Conservation (phyloP, 2,888 invertebrate species). For the Apantesis nais region DNA sequence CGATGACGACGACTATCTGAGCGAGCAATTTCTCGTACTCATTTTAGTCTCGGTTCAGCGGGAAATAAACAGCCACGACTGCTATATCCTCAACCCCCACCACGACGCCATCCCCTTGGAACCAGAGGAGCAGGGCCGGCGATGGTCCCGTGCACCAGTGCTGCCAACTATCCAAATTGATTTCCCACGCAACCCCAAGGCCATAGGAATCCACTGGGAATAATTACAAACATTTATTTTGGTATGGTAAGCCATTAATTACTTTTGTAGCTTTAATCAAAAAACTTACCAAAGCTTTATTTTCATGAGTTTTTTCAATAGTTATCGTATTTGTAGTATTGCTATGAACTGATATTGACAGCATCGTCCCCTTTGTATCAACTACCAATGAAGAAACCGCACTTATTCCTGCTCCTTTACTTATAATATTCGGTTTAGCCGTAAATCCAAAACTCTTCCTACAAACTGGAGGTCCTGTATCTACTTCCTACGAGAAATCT, state of each 20-base stretch:
- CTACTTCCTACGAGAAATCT: not conserved
- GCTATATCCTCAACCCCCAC: no score
- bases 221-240: no score
- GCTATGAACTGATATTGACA: not conserved
- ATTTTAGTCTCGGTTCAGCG: no score
- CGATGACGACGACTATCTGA: no score
- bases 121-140: no score
- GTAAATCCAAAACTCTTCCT: conserved; percentile 2
- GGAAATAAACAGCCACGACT: no score
- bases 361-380: not conserved
- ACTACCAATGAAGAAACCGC: not conserved
- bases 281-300: conserved; percentile 11
- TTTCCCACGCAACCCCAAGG: no score
- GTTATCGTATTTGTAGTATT: not conserved
- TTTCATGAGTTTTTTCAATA: not conserved
- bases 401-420: conserved; percentile 2
- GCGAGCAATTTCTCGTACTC: no score
- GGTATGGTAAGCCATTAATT: no score
- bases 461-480: not conserved
- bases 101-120: no score
- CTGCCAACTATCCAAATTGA: no score
- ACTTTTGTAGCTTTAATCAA: not conserved
- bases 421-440: not conserved
- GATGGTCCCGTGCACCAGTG: no score
- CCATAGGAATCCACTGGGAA: not conserved